phyloP scores from a whole-genome alignment of 2,888 invertebrate genomes.

The Drosophila flavopinicola region DNA sequence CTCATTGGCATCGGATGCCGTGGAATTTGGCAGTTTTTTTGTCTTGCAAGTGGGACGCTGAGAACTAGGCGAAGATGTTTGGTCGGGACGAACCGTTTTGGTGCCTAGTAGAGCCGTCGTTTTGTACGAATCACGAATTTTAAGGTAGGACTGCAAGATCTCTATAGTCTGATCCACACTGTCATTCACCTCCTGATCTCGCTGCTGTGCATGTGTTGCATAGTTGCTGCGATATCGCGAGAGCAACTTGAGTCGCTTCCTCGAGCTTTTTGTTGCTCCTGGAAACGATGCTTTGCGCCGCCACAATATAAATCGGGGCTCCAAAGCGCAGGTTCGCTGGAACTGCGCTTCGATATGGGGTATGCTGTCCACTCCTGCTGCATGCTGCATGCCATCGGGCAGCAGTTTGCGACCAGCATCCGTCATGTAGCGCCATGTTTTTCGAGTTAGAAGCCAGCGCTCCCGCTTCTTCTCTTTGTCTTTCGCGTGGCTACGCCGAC shows the following conservation, averaged over 20 bases:
- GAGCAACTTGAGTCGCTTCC: conserved; percentile 66
- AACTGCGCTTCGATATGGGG: conserved; percentile 93
- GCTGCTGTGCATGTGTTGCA: neutral
- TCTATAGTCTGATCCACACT: conserved; percentile 76
- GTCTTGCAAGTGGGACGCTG: conserved; percentile 61
- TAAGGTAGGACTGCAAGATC: conserved; percentile 74
- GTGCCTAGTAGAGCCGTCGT: conserved; percentile 76
- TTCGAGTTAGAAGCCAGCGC: conserved; percentile 93
- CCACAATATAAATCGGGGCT: conserved; percentile 92
- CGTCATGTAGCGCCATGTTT: conserved; percentile 97
- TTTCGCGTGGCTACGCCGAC: conserved; percentile 47
- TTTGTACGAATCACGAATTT: conserved; percentile 74
- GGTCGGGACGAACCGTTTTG: conserved; percentile 81
- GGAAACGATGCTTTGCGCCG: conserved; percentile 91
- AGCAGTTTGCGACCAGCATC: conserved; percentile 94
- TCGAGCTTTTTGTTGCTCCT: conserved; percentile 63
- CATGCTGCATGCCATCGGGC: conserved; percentile 91
- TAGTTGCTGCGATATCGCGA: conserved; percentile 35
- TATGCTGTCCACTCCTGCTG: conserved; percentile 90
- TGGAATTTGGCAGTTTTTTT: neutral
- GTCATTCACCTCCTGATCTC: conserved; percentile 30
- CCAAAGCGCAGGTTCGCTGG: conserved; percentile 91
- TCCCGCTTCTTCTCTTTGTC: conserved; percentile 85
- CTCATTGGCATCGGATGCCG: conserved; percentile 29
- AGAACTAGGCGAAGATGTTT: conserved; percentile 81